Conservation (phyloP, 2,888 invertebrate genomes). For the Patella pellucida region DNA sequence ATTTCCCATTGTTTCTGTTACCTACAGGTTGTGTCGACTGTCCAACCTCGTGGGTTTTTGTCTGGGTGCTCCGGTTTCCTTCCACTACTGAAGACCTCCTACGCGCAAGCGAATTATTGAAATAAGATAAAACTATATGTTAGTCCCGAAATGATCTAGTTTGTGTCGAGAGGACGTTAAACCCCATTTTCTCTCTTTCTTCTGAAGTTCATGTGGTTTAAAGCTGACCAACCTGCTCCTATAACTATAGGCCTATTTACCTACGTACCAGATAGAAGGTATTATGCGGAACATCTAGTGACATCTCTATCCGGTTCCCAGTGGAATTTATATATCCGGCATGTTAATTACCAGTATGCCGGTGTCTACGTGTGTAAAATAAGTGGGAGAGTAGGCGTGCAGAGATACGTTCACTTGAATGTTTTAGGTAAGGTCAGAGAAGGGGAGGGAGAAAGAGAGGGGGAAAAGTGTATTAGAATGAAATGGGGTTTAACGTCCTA, state of each 20-base stretch:
- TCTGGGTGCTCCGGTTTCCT: no score
- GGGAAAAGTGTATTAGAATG: no score
- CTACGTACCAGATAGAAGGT: conserved; percentile 44
- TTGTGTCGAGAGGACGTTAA: no score
- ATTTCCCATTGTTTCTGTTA: no score
- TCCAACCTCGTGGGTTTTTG: no score
- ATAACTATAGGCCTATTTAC: conserved; percentile 51
- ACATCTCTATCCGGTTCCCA: conserved; percentile 24
- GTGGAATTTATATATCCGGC: conserved; percentile 52
- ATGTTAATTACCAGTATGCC: conserved; percentile 47
- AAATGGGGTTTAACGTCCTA: no score
- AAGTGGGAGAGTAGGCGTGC: conserved; percentile 45
- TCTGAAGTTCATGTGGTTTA: conserved; percentile 55
- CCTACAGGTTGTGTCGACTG: no score
- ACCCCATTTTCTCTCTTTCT: conserved; percentile 3
- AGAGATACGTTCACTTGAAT: conserved; percentile 46
- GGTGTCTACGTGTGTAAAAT: conserved; percentile 58
- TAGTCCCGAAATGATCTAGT: no score
- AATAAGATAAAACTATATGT: no score
- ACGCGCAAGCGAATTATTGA: no score
- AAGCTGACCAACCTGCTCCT: conserved; percentile 39
- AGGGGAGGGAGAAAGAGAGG: background rate
- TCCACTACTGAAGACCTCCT: no score
- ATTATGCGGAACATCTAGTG: conserved; percentile 14
- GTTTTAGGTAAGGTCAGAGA: conserved; percentile 43